Base-by-base conservation (phyloP, 53 echinoderm and acorn worm species). In the Zoroaster sp. region DNA sequence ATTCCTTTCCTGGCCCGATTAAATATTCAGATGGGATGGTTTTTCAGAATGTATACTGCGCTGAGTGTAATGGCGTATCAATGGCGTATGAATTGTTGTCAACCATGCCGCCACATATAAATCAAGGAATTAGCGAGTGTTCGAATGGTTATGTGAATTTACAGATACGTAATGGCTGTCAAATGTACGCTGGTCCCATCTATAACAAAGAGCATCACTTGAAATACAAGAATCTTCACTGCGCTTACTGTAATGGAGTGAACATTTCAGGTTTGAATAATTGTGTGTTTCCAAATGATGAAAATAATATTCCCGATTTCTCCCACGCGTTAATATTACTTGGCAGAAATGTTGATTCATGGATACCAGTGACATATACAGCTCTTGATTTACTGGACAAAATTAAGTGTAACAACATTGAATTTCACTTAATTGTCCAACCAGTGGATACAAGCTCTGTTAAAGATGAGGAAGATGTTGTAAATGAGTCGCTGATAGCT, bases 161-260 rank as follows among this genome's bases (percentile, higher is more conserved):
- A 51, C 54, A 55, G 20, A 78, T 78, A 20, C 35, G 11, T 20
- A n/a, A 14, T 11, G 78, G 78, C 7, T 78, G 78, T 38, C 78
- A 3, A 1, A n/a, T 55, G 21, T 78, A 78, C 40, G 20, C n/a
- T n/a, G n/a, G n/a, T n/a, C n/a, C n/a, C 63, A 10, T 53, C 55
- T 5, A 21, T 21, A 5, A 23, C 33, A 9, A 2, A 20, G 33
- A 15, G 23, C 52, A 3, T 25, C 36, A 7, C 23, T 36, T 3
- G 0, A 38, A 5, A 17, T 78, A 78, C 40, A 78, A 78, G 78
- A 78, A 78, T 63, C 78, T 13, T 1, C 78, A 78, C 23, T 78
- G 78, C 25, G 78, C 78, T 20, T 20, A 54, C 39, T 78, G 78
- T 39, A 78, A 78, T 39, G 54, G 54, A 12, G 39, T 59, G 49